Base-by-base conservation (phyloP, 2,797 vertebrate genomes). In the Thalassophryne amazonica region DNA sequence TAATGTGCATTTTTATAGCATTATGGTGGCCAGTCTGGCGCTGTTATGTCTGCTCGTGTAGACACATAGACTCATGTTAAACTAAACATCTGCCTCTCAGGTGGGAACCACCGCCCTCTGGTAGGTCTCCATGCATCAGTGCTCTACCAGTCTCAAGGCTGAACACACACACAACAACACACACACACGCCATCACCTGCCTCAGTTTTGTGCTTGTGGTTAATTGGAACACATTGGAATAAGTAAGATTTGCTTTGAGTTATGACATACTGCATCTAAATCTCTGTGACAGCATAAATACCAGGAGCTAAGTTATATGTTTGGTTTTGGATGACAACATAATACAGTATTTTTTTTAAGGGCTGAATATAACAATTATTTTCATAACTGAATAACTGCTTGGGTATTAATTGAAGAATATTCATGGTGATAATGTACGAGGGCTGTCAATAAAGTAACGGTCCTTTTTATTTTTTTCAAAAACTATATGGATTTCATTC, bases 11-110 rank as follows among this genome's bases (percentile, higher is more conserved):
- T 67, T n/a, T 72, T 35, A 56, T 28, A 21, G 19, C 11, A 1
- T 30, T 12, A 24, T 11, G 33, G 15, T 15, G 7, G 36, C 51
- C 43, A 40, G 9, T 59, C 7, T 17, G n/a, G 6, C 16, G n/a
- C 15, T 34, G 18, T 37, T 1, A 16, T 24, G 16, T 54, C 34
- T 42, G 7, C 34, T 16, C 9, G 13, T 24, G 17, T n/a, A 28
- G 24, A 42, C 39, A 42, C 35, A 52, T 23, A 34, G 13, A 54
- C 18, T 2, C 57, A 20, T 31, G 40, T 21, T 39, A 48, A 35
- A 30, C 11, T n/a, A n/a, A 54, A 80, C 74, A 84, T 76, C 68
- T 83, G 78, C 25, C 40, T 38, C 30, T 84, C 81, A 82, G 78
- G 65, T 84, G 66, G 61, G 53, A 63, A 42, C 60, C 40, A 36